Evolutionary conservation across 2,888 invertebrate species (phyloP).

Genomic region (Drosophila lacicola): DNA sequence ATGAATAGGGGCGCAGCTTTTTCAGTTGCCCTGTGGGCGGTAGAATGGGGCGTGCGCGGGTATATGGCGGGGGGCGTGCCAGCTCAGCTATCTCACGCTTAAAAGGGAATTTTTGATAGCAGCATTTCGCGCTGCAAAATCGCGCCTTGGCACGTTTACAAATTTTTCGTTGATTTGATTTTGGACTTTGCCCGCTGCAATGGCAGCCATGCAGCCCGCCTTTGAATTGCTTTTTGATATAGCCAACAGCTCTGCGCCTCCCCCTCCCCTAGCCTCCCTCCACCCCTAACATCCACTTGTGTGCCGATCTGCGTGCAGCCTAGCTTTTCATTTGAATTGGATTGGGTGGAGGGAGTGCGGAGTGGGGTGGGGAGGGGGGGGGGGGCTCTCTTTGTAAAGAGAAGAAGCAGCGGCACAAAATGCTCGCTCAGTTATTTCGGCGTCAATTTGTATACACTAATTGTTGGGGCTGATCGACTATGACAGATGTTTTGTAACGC

Average conservation of each 20-base stretch:
- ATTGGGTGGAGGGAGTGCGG: not conserved
- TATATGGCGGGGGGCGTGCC: conserved; percentile 1
- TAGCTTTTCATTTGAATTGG: conserved; percentile 27
- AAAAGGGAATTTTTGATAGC: conserved; percentile 75
- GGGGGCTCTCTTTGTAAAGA: conserved; percentile 48
- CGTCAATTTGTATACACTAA: conserved; percentile 44
- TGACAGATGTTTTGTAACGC: not conserved
- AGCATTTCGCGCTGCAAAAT: conserved; percentile 3
- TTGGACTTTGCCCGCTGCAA: conserved; percentile 69
- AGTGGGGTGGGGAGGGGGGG: too few relatives aligned
- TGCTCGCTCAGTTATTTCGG: conserved; percentile 39
- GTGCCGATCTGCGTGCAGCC: not conserved
- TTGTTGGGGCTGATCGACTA: not conserved
- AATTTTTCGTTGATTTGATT: conserved; percentile 78
- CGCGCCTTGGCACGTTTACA: conserved; percentile 69
- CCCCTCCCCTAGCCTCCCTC: not conserved
- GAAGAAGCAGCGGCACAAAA: conserved; percentile 41
- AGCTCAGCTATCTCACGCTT: conserved; percentile 49
- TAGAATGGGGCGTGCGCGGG: not conserved
- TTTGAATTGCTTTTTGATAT: conserved; percentile 62
- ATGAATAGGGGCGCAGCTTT: conserved; percentile 20
- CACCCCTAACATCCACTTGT: not conserved
- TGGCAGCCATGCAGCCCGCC: conserved; percentile 47
- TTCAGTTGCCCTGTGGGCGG: too few relatives aligned
- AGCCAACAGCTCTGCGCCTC: conserved; percentile 8